Evolutionary conservation across 2,797 vertebrate genomes (phyloP).

Genomic region (Halcyon smyrnensis): DNA sequence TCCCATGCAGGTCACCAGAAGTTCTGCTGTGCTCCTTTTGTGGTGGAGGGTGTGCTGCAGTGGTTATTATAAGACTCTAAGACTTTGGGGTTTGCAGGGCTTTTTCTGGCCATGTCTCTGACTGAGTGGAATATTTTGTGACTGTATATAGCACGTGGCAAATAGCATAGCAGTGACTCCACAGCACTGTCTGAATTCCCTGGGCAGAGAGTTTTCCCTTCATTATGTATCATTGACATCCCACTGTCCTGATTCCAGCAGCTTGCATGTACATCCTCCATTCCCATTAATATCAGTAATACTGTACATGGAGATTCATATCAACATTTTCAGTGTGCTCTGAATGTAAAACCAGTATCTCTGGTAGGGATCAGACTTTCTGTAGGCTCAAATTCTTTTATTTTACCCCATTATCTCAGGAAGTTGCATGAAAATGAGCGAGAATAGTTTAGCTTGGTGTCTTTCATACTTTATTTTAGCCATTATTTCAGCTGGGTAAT

Average conservation of each 20-base stretch:
- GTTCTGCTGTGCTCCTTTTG: slow-evolving; percentile 49
- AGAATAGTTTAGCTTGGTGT: not conserved
- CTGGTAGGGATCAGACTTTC: not conserved
- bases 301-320: not conserved
- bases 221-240: not conserved
- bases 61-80: slow-evolving; percentile 72
- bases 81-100: slow-evolving; percentile 67
- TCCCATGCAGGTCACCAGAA: not conserved
- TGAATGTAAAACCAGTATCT: not conserved
- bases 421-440: not conserved
- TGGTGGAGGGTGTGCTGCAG: not conserved
- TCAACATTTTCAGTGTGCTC: not conserved
- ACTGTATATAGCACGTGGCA: slow-evolving; percentile 72
- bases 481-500: not conserved
- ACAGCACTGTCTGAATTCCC: slow-evolving; percentile 73
- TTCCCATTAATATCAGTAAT: rapidly evolving
- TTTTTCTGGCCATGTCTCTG: slow-evolving; percentile 72
- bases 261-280: rapidly evolving
- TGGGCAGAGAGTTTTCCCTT: slow-evolving; percentile 59
- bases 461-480: not conserved
- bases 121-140: slow-evolving; percentile 71
- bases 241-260: not conserved
- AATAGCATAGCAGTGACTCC: slow-evolving; percentile 74
- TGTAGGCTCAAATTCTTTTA: not conserved
- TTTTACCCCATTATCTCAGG: not conserved